A percentile compares a stretch with the other conserved stretches of the same genome.
phyloP scores from a whole-genome alignment of 2,888 invertebrate species.

The Clistopyga incitator region DNA sequence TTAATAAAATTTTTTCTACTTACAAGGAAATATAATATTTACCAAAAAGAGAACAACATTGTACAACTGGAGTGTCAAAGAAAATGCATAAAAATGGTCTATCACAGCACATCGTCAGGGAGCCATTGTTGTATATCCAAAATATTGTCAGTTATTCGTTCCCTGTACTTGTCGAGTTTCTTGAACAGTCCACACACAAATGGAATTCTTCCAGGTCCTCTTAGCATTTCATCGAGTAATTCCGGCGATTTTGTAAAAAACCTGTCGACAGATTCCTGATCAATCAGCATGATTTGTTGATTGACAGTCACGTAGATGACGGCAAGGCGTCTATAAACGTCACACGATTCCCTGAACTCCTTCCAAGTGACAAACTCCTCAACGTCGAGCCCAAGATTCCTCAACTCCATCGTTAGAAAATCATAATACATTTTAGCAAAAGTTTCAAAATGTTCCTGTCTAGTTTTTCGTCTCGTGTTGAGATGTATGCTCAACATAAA shows the following conservation, averaged over 20 bases:
- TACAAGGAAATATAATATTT: not conserved
- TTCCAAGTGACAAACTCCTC: conserved; percentile 67
- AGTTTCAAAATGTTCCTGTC: conserved; percentile 71
- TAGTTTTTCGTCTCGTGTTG: conserved; percentile 70
- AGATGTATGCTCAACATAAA: conserved; percentile 73
- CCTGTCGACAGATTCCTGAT: conserved; percentile 32
- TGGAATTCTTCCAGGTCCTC: conserved; percentile 64
- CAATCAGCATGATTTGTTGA: conserved; percentile 71
- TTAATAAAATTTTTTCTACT: not conserved
- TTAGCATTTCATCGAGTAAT: conserved; percentile 59
- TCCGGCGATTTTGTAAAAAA: conserved; percentile 65
- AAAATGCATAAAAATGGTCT: not conserved
- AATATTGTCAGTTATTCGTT: conserved; percentile 69
- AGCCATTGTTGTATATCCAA: conserved; percentile 70
- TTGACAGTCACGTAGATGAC: conserved; percentile 60
- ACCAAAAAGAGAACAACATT: not conserved
- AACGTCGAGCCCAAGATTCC: conserved; percentile 63
- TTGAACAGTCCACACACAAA: conserved; percentile 66
- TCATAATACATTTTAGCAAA: conserved; percentile 73
- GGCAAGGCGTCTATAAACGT: conserved; percentile 13
- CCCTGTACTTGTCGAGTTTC: conserved; percentile 48
- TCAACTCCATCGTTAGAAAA: conserved; percentile 57
- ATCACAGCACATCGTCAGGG: conserved; percentile 51
- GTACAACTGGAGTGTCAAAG: not conserved
- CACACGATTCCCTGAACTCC: conserved; percentile 67